These are phyloP conservation scores for Chymomyza caudatula DNA, from an alignment of 2,888 invertebrate species.

Conservation along the genomic window DNA sequence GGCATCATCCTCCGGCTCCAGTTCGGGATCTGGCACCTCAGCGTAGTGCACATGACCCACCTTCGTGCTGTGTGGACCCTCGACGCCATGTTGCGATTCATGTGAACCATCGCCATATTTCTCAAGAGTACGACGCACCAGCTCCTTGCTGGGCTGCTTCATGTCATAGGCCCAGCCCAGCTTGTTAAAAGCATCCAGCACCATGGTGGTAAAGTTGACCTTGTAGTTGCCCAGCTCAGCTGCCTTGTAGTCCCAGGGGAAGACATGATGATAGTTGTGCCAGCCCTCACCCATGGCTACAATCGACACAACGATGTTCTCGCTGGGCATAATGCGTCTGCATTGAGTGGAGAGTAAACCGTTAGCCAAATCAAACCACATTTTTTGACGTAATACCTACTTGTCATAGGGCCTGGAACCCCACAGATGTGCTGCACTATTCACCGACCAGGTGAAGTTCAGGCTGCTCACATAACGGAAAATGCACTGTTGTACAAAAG, in stretches of 20 bases:
- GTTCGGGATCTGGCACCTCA: constrained; percentile 75
- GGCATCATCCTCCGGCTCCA: constrained; percentile 69
- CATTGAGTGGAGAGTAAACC: constrained; percentile 23
- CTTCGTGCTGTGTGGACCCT: constrained; percentile 16
- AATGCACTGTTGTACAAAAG: constrained; percentile 83
- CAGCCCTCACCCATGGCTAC: constrained; percentile 91
- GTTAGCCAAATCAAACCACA: constrained; percentile 24
- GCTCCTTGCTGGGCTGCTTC: constrained; percentile 82
- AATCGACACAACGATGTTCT: constrained; percentile 86
- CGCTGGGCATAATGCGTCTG: constrained; percentile 87
- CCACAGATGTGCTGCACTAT: constrained; percentile 91
- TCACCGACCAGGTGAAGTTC: constrained; percentile 93
- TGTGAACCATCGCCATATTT: constrained; percentile 78
- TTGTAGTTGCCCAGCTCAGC: constrained; percentile 87
- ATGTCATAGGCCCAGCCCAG: constrained; percentile 89
- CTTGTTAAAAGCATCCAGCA: constrained; percentile 84
- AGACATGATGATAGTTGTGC: constrained; percentile 96
- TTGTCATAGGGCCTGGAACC: constrained; percentile 86
- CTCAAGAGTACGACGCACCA: constrained; percentile 81
- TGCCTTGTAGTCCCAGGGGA: constrained; percentile 95
- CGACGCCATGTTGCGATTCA: constrained; percentile 39
- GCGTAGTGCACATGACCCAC: constrained; percentile 70
- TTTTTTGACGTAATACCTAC: constrained; percentile 77
- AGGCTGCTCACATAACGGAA: constrained; percentile 86
- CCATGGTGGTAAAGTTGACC: constrained; percentile 84